A percentile compares a stretch with the other conserved stretches of the same genome.
phyloP scores from a whole-genome alignment of 2,797 vertebrate species.

The Emys orbicularis region DNA sequence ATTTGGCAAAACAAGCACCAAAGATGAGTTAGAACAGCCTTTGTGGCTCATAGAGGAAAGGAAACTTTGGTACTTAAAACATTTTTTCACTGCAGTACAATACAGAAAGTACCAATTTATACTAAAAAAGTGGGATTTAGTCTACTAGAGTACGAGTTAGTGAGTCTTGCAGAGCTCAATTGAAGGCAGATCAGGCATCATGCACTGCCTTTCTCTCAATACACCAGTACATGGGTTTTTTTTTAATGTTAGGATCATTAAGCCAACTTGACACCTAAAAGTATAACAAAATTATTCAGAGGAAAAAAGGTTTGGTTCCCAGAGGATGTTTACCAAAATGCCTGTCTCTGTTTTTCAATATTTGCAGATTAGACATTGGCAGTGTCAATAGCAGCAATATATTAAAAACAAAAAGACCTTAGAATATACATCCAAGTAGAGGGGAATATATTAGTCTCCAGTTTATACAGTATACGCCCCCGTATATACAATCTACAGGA shows the following conservation, averaged over 20 bases:
- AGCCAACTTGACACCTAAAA: neutral
- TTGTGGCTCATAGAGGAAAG: too few relatives aligned
- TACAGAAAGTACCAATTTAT: too few relatives aligned
- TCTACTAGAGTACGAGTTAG: too few relatives aligned
- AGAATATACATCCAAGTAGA: neutral
- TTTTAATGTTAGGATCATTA: neutral
- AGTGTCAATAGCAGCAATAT: neutral
- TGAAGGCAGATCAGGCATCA: neutral
- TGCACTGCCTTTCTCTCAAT: neutral
- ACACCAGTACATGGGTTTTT: neutral
- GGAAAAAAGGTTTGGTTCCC: neutral
- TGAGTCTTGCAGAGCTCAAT: too few relatives aligned
- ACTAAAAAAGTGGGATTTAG: too few relatives aligned
- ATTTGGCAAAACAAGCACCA: too few relatives aligned
- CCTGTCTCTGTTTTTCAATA: neutral
- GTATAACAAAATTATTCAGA: neutral
- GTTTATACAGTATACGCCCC: too few relatives aligned
- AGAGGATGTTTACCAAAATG: neutral
- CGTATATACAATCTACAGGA: too few relatives aligned
- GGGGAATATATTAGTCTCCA: too few relatives aligned
- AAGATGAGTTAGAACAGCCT: too few relatives aligned
- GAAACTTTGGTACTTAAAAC: too few relatives aligned
- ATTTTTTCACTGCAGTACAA: too few relatives aligned
- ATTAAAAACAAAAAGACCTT: neutral
- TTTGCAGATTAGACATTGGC: neutral